Evolutionary conservation across 2,113 vertebrate genomes (phyloP).

Genomic region (Mustelus asterias): DNA sequence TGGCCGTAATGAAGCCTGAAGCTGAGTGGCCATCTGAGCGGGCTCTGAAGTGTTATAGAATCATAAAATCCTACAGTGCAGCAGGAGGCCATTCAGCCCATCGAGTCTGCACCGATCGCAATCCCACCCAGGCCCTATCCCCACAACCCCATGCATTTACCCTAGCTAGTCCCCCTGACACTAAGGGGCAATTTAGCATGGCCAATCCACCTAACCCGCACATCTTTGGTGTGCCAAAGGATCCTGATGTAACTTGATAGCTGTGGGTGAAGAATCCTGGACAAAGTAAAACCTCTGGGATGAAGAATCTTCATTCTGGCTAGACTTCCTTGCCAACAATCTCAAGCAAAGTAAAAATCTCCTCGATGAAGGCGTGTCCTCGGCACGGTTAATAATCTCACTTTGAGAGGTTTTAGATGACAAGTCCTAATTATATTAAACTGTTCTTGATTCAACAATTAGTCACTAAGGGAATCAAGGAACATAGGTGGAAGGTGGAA

Average conservation of each 20-base stretch:
- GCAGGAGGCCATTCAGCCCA: too few species aligned
- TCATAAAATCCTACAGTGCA: too few species aligned
- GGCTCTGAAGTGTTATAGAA: too few species aligned
- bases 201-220: too few species aligned
- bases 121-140: too few species aligned
- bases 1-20: too few species aligned
- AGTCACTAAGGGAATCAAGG: background rate
- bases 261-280: background rate
- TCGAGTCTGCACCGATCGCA: too few species aligned
- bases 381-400: background rate
- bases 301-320: background rate
- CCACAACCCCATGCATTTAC: too few species aligned
- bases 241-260: background rate
- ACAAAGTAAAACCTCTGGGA: background rate
- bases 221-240: background rate
- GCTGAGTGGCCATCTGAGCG: too few species aligned
- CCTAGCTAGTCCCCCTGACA: too few species aligned
- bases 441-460: background rate
- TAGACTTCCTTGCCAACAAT: background rate
- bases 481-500: background rate
- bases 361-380: background rate
- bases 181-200: too few species aligned
- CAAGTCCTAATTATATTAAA: background rate
- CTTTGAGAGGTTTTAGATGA: background rate
- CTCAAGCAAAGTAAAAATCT: background rate